Base-by-base conservation (phyloP, 2,888 invertebrate genomes). In the Watsonalla cultraria region DNA sequence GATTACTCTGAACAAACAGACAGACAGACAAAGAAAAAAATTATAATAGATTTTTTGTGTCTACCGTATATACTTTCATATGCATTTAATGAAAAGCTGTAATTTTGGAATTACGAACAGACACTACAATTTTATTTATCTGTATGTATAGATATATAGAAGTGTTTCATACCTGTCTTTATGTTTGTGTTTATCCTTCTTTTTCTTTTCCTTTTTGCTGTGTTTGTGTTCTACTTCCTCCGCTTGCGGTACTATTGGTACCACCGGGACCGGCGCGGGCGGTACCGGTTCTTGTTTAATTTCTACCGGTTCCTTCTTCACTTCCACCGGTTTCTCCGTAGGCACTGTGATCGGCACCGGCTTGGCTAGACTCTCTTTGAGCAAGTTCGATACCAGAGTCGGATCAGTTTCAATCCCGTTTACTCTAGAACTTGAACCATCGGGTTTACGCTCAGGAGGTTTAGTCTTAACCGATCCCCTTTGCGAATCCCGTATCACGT, bases 171-270 rank as follows among this genome's bases (percentile, higher is more conserved):
- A 94, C 61, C 94, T 93, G 70, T 95, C 94, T 80, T 95, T 95
- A 75, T 95, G 94, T 86, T 95, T 95, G 72, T 95, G 95, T 79
- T 95, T 95, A 67, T 95, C 95, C 72, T 95, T 95, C 74, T 95
- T 94, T 78, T 95, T 95, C 81, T 95, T 95, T 68, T 95, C 95
- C 72, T 91, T 86, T 62, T 89, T 88, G 57, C 42, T 42, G 11
- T 84, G 89, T 68, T 73, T 88, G 65, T 86, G 87, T 53, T 87
- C 88, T 24, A 76, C 80, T 5, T 80, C 82, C 0, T 69, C 64
- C 0, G 72, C 62, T 6, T 59, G 68, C 0, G 64, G 70, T 13
- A 54, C 64, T 5, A 62, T 54, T 2, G 62, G 63, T 45, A 70
- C 72, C 0, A 67, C 69, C 52, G 61, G 69, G 0, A 60, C 62